phyloP scores from a whole-genome alignment of 1,140 invertebrate genomes.

The Mizuhopecten yessoensis region DNA sequence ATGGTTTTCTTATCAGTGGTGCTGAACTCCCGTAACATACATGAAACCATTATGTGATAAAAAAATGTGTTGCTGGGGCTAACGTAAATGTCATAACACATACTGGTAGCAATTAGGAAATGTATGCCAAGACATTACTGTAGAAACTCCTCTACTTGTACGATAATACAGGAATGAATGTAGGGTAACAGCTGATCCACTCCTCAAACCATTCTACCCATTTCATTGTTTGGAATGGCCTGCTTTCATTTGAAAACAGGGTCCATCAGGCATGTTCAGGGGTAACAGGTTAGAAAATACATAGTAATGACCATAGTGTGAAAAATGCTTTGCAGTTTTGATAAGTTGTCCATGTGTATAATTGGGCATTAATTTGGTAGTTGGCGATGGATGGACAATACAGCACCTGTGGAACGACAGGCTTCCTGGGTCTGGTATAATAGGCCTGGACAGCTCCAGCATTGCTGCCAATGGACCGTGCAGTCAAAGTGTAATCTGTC shows the following conservation, averaged over 20 bases:
- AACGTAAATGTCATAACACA: not conserved
- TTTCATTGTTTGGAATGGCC: not conserved
- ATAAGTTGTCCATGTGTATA: not conserved
- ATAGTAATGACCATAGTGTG: not conserved
- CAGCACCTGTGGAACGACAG: constrained; percentile 4
- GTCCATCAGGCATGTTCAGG: not conserved
- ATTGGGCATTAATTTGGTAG: constrained; percentile 4
- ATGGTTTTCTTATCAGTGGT: not conserved
- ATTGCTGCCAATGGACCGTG: not conserved
- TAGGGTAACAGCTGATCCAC: not conserved
- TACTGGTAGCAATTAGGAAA: not conserved
- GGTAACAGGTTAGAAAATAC: not conserved
- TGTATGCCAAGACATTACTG: not conserved
- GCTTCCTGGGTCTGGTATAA: not conserved
- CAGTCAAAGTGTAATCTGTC: not conserved
- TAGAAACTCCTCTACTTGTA: not conserved
- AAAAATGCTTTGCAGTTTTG: not conserved
- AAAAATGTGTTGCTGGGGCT: not conserved
- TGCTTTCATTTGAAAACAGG: not conserved
- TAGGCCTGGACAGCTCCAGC: not conserved
- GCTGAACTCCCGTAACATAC: not conserved
- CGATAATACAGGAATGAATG: not conserved
- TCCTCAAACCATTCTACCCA: not conserved
- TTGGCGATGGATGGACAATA: not conserved
- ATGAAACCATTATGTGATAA: constrained; percentile 3